A percentile compares a stretch with the other conserved stretches of the same genome.
These are phyloP conservation scores for Pelodytes ibericus DNA, from an alignment of 2,797 vertebrate genomes.

Conservation along the genomic window DNA sequence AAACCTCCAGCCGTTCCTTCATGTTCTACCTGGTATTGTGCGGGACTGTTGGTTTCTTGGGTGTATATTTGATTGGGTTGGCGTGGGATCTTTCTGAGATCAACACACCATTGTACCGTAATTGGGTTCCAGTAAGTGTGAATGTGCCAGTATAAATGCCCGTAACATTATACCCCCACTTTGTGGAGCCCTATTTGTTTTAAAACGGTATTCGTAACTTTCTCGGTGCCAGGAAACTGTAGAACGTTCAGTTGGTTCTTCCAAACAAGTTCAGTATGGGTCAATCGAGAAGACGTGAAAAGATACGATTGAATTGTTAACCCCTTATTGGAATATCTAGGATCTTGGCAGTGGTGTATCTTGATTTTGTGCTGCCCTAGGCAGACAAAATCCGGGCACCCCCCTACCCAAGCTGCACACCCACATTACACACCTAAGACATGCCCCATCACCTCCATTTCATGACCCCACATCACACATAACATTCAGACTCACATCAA, in stretches of 20 bases:
- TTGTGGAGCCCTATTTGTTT: not conserved
- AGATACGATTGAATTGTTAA: not conserved
- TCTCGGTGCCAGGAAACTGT: constrained; percentile 10
- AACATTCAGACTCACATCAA: too few relatives aligned
- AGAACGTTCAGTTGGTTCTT: not conserved
- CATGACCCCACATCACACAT: too few relatives aligned
- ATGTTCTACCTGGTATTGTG: not conserved
- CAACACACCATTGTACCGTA: not conserved
- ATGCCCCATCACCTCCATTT: too few relatives aligned
- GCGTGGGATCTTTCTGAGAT: not conserved
- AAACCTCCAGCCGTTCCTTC: not conserved
- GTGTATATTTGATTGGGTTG: not conserved
- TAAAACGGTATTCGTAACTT: not conserved
- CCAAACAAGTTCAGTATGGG: not conserved
- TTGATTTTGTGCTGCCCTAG: too few relatives aligned
- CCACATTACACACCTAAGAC: too few relatives aligned
- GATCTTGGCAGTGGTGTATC: too few relatives aligned
- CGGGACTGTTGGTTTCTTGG: not conserved
- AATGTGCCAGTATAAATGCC: not conserved
- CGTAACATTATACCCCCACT: constrained; percentile 6
- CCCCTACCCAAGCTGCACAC: too few relatives aligned
- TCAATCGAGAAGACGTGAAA: not conserved
- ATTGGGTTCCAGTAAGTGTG: not conserved
- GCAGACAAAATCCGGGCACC: too few relatives aligned
- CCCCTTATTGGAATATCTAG: too few relatives aligned